Percentiles rank a stretch among this genome's conserved stretches.
phyloP scores from a whole-genome alignment of 2,113 vertebrate species.

The Trematocara unimaculatum region DNA sequence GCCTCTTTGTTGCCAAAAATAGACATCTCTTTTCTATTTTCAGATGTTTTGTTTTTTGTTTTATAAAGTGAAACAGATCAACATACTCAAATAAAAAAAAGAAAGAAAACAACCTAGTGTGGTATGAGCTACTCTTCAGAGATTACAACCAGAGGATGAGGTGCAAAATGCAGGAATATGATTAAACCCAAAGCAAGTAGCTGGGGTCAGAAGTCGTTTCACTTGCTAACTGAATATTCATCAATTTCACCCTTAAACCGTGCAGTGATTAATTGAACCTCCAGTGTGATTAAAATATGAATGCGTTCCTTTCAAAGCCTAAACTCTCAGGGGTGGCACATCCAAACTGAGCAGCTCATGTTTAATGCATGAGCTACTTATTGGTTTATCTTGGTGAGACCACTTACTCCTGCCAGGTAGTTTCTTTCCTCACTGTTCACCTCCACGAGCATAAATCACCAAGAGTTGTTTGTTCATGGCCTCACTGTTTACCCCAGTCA shows the following conservation, averaged over 20 bases:
- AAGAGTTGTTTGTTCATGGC: not conserved
- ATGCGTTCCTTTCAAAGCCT: conserved; percentile 56
- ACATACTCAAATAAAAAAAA: not conserved
- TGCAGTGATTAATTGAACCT: conserved; percentile 67
- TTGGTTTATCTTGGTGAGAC: conserved; percentile 47
- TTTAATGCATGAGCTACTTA: conserved; percentile 62
- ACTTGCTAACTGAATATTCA: conserved; percentile 65
- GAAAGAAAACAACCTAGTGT: not conserved
- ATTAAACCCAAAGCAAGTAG: conserved; percentile 44
- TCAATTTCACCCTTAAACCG: conserved; percentile 61
- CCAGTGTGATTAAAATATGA: conserved; percentile 69
- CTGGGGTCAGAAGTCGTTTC: conserved; percentile 52
- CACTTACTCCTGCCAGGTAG: conserved; percentile 12
- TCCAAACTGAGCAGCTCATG: conserved; percentile 35
- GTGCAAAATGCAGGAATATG: conserved; percentile 34
- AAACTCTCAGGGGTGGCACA: conserved; percentile 49
- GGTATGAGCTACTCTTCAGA: not conserved
- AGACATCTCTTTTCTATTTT: not conserved
- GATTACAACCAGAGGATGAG: not conserved
- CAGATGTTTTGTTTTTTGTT: not conserved
- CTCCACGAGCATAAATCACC: not conserved
- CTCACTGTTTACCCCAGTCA: not conserved
- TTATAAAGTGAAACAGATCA: not conserved
- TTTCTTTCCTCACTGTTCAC: not conserved
- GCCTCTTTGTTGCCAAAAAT: not conserved